phyloP scores from a whole-genome alignment of 2,797 vertebrate genomes.

The Pogoniulus pusillus region DNA sequence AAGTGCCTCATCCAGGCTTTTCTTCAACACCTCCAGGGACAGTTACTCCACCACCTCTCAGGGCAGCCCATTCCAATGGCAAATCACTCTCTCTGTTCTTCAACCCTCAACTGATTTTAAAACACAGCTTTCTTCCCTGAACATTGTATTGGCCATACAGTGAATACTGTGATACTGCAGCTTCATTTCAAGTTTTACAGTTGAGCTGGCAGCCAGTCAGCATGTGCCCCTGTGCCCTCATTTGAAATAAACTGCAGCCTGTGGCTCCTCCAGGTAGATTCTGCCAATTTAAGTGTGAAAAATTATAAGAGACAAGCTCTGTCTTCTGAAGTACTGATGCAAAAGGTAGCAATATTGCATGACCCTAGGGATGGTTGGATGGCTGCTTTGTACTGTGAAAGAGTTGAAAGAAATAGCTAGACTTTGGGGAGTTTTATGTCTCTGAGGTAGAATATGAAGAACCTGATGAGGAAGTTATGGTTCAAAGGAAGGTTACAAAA shows the following conservation, averaged over 20 bases:
- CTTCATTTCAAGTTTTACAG: conserved; percentile 32
- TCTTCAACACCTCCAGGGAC: no score
- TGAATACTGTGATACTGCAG: background rate
- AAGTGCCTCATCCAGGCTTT: no score
- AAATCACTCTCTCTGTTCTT: no score
- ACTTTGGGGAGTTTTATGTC: conserved; percentile 67
- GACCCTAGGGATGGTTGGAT: background rate
- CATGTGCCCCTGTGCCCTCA: background rate
- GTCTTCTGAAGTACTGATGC: conserved; percentile 41
- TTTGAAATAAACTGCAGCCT: conserved; percentile 31
- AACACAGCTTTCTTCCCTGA: background rate
- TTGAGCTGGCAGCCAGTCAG: background rate
- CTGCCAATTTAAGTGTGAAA: conserved; percentile 39
- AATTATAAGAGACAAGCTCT: conserved; percentile 43
- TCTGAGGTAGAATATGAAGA: conserved; percentile 75
- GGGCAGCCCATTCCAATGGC: no score
- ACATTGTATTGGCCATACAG: background rate
- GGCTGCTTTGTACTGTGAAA: conserved; percentile 64
- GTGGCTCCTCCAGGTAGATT: conserved; percentile 35
- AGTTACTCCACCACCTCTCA: no score
- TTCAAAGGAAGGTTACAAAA: conserved; percentile 83
- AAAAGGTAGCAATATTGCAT: conserved; percentile 26
- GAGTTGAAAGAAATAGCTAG: conserved; percentile 59
- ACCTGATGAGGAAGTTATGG: conserved; percentile 79
- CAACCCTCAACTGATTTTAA: background rate